Percentiles rank a stretch among this genome's conserved stretches.
Evolutionary conservation across 1,140 invertebrate species (phyloP).

Genomic region (Scaptomyza graminum): DNA sequence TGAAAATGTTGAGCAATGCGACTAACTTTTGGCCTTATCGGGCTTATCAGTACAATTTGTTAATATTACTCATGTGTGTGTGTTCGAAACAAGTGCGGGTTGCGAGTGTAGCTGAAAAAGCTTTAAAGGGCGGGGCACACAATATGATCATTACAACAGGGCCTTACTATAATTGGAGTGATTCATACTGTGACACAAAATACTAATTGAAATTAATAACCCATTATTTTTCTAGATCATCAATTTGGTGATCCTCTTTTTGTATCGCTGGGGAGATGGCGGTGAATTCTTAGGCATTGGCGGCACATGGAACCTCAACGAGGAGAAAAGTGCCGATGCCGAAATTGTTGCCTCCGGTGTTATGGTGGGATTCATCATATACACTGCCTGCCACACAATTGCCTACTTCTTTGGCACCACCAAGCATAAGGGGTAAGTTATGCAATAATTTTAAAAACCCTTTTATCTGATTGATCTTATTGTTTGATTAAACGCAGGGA

Average conservation of each 20-base stretch:
- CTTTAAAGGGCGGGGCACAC: constrained; percentile 23
- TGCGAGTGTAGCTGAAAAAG: constrained; percentile 18
- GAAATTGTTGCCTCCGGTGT: constrained; percentile 94
- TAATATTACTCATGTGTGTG: constrained; percentile 61
- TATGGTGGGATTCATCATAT: constrained; percentile 93
- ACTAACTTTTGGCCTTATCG: constrained; percentile 23
- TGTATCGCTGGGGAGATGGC: constrained; percentile 92
- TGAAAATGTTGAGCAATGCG: constrained; percentile 49
- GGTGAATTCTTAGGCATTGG: constrained; percentile 93
- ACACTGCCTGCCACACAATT: constrained; percentile 89
- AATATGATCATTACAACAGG: constrained; percentile 14
- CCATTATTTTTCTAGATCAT: constrained; percentile 86
- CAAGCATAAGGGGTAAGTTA: constrained; percentile 88
- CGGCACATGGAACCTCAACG: constrained; percentile 94
- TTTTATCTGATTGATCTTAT: background rate
- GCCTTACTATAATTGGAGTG: constrained; percentile 1
- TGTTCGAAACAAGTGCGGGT: constrained; percentile 30
- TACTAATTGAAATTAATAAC: too few relatives aligned
- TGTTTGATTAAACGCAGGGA: constrained; percentile 84
- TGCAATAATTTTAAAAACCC: background rate
- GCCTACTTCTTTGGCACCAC: constrained; percentile 89
- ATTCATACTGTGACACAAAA: constrained; percentile 7
- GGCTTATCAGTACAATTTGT: constrained; percentile 65
- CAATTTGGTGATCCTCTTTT: constrained; percentile 91
- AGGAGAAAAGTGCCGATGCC: constrained; percentile 92